Evolutionary conservation across 2,888 invertebrate species (phyloP).

Genomic region (Steinernema scapterisci): DNA sequence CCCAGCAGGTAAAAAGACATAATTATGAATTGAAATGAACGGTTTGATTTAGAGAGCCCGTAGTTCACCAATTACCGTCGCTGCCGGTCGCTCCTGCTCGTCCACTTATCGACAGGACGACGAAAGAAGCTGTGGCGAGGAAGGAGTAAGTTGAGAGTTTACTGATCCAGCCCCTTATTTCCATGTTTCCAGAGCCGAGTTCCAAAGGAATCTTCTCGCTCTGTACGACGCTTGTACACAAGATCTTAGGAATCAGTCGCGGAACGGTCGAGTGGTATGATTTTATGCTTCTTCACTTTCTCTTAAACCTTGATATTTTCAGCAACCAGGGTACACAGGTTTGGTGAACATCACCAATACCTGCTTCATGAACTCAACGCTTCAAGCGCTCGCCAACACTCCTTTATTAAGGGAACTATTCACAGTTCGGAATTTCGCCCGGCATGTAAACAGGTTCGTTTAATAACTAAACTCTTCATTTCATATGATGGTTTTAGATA

Average conservation of each 20-base stretch:
- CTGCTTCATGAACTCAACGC: constrained; percentile 96
- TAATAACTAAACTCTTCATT: background rate
- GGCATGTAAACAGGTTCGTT: background rate
- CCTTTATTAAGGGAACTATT: constrained; percentile 40
- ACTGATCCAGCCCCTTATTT: background rate
- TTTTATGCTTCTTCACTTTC: no score
- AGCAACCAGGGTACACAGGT: constrained; percentile 36
- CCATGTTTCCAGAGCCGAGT: background rate
- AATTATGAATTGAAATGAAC: no score
- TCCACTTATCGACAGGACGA: background rate
- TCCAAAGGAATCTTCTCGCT: background rate
- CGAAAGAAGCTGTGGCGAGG: background rate
- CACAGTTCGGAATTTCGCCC: background rate
- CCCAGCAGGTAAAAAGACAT: no score
- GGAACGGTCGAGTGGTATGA: background rate
- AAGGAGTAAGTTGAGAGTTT: background rate
- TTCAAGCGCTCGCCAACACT: constrained; percentile 70
- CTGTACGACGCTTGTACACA: background rate
- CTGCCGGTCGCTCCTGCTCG: background rate
- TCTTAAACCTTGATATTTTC: background rate
- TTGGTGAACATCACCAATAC: constrained; percentile 78
- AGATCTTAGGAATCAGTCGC: background rate
- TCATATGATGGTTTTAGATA: constrained; percentile 41
- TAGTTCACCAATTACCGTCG: no score
- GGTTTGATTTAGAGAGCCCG: no score